These are phyloP conservation scores for Oryzias sinensis DNA, from an alignment of 2,797 vertebrate species.

Conservation along the genomic window DNA sequence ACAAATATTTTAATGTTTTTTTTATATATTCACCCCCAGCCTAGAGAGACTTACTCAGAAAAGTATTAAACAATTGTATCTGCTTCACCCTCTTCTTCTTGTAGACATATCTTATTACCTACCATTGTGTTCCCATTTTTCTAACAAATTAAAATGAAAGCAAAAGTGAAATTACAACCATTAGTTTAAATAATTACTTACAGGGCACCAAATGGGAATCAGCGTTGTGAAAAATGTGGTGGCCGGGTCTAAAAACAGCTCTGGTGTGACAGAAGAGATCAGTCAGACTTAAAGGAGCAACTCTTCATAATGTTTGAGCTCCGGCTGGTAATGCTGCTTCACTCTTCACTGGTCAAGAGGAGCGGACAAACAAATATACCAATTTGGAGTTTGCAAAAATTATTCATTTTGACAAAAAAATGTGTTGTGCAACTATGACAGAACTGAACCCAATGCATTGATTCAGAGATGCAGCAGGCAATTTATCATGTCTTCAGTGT, in stretches of 20 bases:
- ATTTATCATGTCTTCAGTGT: constrained; percentile 54
- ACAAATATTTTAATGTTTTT: constrained; percentile 7
- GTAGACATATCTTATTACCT: constrained; percentile 47
- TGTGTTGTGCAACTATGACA: constrained; percentile 27
- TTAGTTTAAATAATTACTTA: constrained; percentile 75
- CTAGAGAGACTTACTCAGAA: constrained; percentile 12
- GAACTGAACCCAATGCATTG: constrained; percentile 39
- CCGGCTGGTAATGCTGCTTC: constrained; percentile 23
- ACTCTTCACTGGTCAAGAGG: constrained; percentile 14
- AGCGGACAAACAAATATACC: constrained; percentile 2
- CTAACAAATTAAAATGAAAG: constrained; percentile 45
- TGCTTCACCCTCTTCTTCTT: constrained; percentile 43
- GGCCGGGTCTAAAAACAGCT: constrained; percentile 69
- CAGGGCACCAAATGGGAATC: constrained; percentile 64
- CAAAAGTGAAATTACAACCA: constrained; percentile 66
- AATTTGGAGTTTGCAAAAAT: constrained; percentile 18
- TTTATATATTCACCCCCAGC: background rate
- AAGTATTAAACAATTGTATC: constrained; percentile 42
- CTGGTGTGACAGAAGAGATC: constrained; percentile 59
- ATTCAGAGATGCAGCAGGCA: constrained; percentile 40
- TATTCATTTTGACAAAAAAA: constrained; percentile 33
- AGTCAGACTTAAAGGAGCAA: constrained; percentile 52
- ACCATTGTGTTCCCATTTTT: constrained; percentile 36
- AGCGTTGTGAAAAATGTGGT: constrained; percentile 69
- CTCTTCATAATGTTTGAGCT: constrained; percentile 28